Evolutionary conservation across 2,888 invertebrate genomes (phyloP).

Genomic region (Tiphia femorata): DNA sequence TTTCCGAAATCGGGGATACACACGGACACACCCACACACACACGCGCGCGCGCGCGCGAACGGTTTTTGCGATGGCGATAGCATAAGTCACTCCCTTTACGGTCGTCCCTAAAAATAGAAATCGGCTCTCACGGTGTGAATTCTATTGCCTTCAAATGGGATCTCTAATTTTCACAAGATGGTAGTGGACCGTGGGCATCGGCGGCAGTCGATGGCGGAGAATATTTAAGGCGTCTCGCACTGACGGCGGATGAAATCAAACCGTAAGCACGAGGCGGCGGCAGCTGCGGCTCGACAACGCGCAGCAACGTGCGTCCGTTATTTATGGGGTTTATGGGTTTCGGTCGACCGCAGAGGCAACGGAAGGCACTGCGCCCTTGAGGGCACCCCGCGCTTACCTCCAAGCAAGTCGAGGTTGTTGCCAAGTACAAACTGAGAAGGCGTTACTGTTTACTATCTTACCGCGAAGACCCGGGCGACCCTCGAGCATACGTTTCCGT

Average conservation of each 20-base stretch:
- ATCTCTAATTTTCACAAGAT: too few relatives aligned
- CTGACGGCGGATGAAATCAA: slow-evolving; percentile 16
- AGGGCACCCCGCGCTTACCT: slow-evolving; percentile 26
- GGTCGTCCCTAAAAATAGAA: too few relatives aligned
- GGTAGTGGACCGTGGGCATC: too few relatives aligned
- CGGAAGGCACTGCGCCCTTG: slow-evolving; percentile 50
- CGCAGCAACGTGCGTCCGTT: slow-evolving; percentile 40
- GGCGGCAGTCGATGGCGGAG: background rate
- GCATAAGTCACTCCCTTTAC: too few relatives aligned
- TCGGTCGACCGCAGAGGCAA: slow-evolving; percentile 56
- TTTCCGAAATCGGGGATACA: too few relatives aligned
- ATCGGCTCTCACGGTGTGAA: too few relatives aligned
- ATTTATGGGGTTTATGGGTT: slow-evolving; percentile 58
- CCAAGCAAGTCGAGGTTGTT: slow-evolving; percentile 45
- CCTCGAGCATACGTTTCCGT: slow-evolving; percentile 51
- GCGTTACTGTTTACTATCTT: slow-evolving; percentile 54
- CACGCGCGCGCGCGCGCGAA: too few relatives aligned
- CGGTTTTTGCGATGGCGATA: too few relatives aligned
- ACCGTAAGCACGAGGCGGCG: background rate
- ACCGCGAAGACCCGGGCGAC: slow-evolving; percentile 38
- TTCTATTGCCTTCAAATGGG: too few relatives aligned
- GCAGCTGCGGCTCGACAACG: slow-evolving; percentile 38
- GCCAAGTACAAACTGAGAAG: slow-evolving; percentile 53
- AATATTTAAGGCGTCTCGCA: too few relatives aligned
- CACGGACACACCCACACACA: too few relatives aligned